Evolutionary conservation across 2,888 invertebrate genomes (phyloP), one percentile per base, ranked within the genome.

Genomic region (Sarcophaga rosellei): DNA sequence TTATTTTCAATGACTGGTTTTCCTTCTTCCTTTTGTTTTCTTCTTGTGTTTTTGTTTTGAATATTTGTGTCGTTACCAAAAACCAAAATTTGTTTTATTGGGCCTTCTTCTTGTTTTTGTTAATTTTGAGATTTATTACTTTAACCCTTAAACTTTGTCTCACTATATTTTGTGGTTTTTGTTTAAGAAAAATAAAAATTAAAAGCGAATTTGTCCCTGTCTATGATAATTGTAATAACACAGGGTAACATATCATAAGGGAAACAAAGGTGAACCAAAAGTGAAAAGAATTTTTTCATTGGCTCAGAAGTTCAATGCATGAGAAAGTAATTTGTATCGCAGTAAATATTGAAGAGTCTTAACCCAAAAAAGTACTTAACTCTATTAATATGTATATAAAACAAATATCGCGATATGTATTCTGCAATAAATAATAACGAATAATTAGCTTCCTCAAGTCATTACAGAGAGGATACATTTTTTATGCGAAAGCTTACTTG

Each of bases 101-200:
- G n/a, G n/a, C 47, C 25, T 45, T 80, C 15, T 23, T 53, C 12
- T 47, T 69, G 4, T 65, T 73, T 8, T 47, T 72, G 20, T 72
- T 59, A 25, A 63, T 83, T 69, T 75, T 72, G 17, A 75, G 84
- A 84, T 84, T 84, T 84, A 84, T 84, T 79, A 79, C 84, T 84
- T 84, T 84, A 84, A 84, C 74, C 84, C 84, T 70, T 79, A 69
- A 84, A 79, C 79, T 74, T 74, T 84, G 74, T 84, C 35, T 35
- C 84, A 79, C 74, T 65, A 84, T 70, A 79, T 84, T 65, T 79
- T 74, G 84, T 65, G 70, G 20, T 47, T 68, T 79, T 73, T 20
- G 5, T 35, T 53, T 53, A 53, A 53, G 17, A 4, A 53, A 53
- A 17, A 53, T 15, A 53, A 17, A 53, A 53, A 53, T 15, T 53